phyloP scores from a whole-genome alignment of 2,888 invertebrate species.

The Diogma glabrata region DNA sequence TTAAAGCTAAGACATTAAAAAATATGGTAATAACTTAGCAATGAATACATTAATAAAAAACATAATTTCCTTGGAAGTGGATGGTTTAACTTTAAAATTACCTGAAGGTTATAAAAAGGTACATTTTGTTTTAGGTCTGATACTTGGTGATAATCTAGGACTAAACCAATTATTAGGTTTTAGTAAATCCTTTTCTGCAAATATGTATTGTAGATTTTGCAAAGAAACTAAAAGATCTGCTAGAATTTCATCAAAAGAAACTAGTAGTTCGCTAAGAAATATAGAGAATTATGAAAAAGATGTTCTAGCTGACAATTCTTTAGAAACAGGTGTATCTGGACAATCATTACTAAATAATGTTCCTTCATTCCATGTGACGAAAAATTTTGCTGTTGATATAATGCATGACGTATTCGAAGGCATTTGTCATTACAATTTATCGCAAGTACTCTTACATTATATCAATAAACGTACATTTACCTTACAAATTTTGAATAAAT shows the following conservation, averaged over 20 bases:
- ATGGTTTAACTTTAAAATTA: conserved; percentile 8
- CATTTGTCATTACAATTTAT: conserved; percentile 16
- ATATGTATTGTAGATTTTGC: conserved; percentile 15
- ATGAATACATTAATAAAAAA: no score
- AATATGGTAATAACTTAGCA: no score
- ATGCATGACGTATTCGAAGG: conserved; percentile 19
- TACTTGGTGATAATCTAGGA: conserved; percentile 14
- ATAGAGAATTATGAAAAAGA: conserved; percentile 13
- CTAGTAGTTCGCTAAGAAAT: conserved; percentile 12
- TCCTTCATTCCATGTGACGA: conserved; percentile 15
- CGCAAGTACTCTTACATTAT: conserved; percentile 13
- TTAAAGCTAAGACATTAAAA: no score
- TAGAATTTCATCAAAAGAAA: conserved; percentile 9
- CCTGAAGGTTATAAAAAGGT: no score
- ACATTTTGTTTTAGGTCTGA: conserved; percentile 9
- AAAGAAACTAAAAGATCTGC: conserved; percentile 7
- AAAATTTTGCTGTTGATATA: conserved; percentile 16
- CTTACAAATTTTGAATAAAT: conserved; percentile 15
- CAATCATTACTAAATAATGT: conserved; percentile 13
- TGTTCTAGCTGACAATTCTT: conserved; percentile 8
- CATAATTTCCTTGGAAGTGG: conserved; percentile 10
- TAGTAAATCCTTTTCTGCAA: conserved; percentile 16
- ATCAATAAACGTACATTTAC: conserved; percentile 15
- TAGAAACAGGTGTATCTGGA: conserved; percentile 9
- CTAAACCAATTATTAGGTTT: conserved; percentile 14